Conservation (phyloP, 1,140 invertebrate genomes). For the Bilobella aurantiaca region DNA sequence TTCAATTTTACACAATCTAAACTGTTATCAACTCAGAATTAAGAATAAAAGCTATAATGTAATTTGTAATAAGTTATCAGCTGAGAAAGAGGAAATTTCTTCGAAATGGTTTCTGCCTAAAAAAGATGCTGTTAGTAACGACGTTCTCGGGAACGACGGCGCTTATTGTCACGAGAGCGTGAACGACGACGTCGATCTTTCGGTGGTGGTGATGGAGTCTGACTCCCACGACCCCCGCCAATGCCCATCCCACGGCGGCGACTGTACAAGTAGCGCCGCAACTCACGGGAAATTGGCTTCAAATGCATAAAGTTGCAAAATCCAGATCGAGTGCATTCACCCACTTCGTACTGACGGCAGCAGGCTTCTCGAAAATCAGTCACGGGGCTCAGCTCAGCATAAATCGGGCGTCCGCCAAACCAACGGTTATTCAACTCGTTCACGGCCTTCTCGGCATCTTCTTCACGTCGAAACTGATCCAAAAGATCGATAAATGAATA, state of each 20-base stretch:
- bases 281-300: conserved; percentile 89
- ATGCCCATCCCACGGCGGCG: conserved; percentile 40
- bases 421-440: conserved; percentile 95
- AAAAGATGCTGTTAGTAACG: background rate
- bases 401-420: conserved; percentile 97
- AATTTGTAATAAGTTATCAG: no score
- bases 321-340: conserved; percentile 92
- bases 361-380: conserved; percentile 98
- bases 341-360: conserved; percentile 98
- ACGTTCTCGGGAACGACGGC: conserved; percentile 28
- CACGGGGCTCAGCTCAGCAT: conserved; percentile 94
- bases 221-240: conserved; percentile 21
- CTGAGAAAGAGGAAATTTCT: no score
- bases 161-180: conserved; percentile 11
- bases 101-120: no score
- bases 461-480: conserved; percentile 81
- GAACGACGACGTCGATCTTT: conserved; percentile 12
- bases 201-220: conserved; percentile 13
- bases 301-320: conserved; percentile 99
- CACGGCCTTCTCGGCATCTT: conserved; percentile 94
- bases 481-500: background rate
- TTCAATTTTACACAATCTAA: no score
- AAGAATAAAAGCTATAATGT: no score
- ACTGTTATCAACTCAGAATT: no score
- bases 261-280: conserved; percentile 69